Evolutionary conservation across 2,888 invertebrate species (phyloP), one percentile per base, ranked within the genome.

Genomic region (Pseudanteris insignis): DNA sequence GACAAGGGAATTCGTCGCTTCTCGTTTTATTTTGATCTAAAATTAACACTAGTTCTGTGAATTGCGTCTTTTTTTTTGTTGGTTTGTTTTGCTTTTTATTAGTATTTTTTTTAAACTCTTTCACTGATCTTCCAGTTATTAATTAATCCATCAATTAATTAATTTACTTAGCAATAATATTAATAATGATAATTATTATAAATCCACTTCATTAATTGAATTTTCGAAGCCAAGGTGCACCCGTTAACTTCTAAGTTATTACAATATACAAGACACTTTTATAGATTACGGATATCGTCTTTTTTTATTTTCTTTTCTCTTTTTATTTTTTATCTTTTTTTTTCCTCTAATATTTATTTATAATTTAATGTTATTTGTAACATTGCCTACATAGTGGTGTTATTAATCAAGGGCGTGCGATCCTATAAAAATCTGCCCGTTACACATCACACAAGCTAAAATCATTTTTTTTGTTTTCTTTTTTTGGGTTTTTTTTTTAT

Each of bases 151-250:
- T n/a, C n/a, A n/a, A n/a, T n/a, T n/a, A n/a, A n/a, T n/a, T n/a
- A n/a, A n/a, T n/a, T n/a, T n/a, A n/a, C n/a, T n/a, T n/a, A n/a
- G n/a, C n/a, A n/a, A n/a, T n/a, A n/a, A n/a, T n/a, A n/a, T n/a
- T n/a, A n/a, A n/a, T n/a, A n/a, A n/a, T n/a, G n/a, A n/a, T n/a
- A n/a, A n/a, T n/a, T n/a, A n/a, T n/a, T n/a, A n/a, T n/a, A n/a
- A n/a, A n/a, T n/a, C n/a, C n/a, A n/a, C n/a, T n/a, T n/a, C n/a
- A n/a, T n/a, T n/a, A n/a, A n/a, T n/a, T n/a, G n/a, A 43, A 44
- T 60, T 57, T 63, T 57, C 62, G 40, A 53, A 64, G 58, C 62
- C 67, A 67, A 65, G 64, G 65, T 65, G 64, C 62, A 65, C 62
- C 48, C 61, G 54, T 59, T 59, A 59, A 41, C 36, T 53, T 34